These are phyloP conservation scores for Campylorhamphus procurvoides DNA, from an alignment of 2,113 vertebrate species.

Conservation along the genomic window DNA sequence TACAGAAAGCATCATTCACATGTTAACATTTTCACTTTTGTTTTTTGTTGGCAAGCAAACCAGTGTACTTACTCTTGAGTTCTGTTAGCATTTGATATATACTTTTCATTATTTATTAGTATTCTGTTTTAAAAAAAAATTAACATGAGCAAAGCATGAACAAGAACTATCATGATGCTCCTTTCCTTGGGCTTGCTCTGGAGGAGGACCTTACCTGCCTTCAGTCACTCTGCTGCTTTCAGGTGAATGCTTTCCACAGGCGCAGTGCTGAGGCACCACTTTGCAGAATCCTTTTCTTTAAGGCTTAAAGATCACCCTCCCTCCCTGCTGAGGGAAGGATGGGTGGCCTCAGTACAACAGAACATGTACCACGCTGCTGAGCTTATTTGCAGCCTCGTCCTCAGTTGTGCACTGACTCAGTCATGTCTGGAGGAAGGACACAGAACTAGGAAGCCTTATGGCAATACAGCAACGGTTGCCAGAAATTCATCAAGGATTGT, in stretches of 20 bases:
- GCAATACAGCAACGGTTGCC: constrained; percentile 1
- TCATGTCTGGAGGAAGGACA: constrained; percentile 37
- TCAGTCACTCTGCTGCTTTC: background rate
- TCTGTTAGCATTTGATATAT: background rate
- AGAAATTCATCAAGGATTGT: constrained; percentile 55
- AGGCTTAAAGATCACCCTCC: background rate
- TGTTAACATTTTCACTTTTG: constrained; percentile 56
- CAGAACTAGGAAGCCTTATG: constrained; percentile 45
- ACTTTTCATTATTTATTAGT: background rate
- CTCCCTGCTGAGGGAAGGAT: background rate
- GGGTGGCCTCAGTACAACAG: background rate
- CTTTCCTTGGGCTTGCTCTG: background rate
- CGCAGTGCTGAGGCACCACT: fast-evolving
- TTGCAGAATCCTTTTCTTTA: background rate
- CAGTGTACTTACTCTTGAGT: constrained; percentile 3
- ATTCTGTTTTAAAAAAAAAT: background rate
- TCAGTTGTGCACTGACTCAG: background rate
- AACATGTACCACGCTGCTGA: fast-evolving
- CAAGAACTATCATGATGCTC: background rate
- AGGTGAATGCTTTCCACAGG: background rate
- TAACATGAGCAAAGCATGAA: background rate
- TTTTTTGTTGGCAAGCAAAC: constrained; percentile 50
- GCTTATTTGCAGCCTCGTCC: constrained; percentile 19
- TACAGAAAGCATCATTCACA: constrained; percentile 48
- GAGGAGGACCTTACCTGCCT: background rate